Conservation (phyloP, 1,140 invertebrate genomes). For the Tenebrio molitor region DNA sequence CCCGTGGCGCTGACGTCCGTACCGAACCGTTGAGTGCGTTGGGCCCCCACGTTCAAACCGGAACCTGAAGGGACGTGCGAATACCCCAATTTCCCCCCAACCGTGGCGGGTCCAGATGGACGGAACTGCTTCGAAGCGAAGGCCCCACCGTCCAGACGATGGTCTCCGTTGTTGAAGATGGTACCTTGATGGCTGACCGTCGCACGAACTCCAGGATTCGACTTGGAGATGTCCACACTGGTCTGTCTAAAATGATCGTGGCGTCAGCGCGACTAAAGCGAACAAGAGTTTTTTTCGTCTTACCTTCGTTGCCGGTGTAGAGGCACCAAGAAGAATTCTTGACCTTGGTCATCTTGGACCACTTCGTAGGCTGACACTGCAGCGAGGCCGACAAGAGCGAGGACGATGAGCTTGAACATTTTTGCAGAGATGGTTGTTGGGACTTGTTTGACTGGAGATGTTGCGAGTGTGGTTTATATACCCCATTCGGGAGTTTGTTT, state of each 20-base stretch:
- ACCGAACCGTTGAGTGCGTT: conserved; percentile 45
- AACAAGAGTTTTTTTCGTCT: background rate
- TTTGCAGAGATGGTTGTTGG: background rate
- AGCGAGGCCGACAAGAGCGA: background rate
- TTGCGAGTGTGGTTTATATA: background rate
- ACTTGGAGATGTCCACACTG: conserved; percentile 28
- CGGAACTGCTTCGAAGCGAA: conserved; percentile 48
- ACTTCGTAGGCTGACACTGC: conserved; percentile 16
- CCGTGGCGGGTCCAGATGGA: conserved; percentile 41
- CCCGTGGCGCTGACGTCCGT: conserved; percentile 50
- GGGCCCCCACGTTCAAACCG: conserved; percentile 40
- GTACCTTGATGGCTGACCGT: conserved; percentile 47
- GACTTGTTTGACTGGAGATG: background rate
- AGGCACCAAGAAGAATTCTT: conserved; percentile 10
- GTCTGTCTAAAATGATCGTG: conserved; percentile 20
- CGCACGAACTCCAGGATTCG: conserved; percentile 1
- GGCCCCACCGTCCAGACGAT: conserved; percentile 38
- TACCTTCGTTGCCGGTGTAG: conserved; percentile 21
- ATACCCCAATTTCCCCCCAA: conserved; percentile 48
- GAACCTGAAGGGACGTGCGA: conserved; percentile 50
- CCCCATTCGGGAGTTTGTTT: no score
- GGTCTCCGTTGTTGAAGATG: conserved; percentile 44
- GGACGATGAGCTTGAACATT: background rate
- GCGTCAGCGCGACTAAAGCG: background rate
- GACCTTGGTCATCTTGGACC: conserved; percentile 11